phyloP scores from a whole-genome alignment of 2,113 vertebrate species.

The Dasypus novemcinctus region DNA sequence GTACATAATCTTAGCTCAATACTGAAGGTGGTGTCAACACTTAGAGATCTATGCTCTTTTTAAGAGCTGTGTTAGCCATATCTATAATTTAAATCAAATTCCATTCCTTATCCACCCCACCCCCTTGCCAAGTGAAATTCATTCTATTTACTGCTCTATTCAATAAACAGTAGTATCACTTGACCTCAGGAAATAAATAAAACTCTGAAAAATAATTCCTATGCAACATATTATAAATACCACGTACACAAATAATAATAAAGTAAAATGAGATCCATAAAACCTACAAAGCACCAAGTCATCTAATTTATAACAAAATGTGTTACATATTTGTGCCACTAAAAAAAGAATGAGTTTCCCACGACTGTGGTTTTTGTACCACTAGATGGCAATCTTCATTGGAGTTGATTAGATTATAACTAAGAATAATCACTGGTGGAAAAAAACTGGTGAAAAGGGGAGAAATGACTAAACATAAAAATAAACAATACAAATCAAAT shows the following conservation, averaged over 20 bases:
- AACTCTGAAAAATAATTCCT: conserved; percentile 32
- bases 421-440: conserved; percentile 21
- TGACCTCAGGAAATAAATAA: not conserved
- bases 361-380: conserved; percentile 19
- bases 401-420: conserved; percentile 17
- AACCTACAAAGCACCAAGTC: not conserved
- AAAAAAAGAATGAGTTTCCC: not conserved
- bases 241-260: not conserved
- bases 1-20: not conserved
- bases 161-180: conserved; percentile 8
- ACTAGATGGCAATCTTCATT: conserved; percentile 47
- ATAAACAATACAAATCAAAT: conserved; percentile 29
- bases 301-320: conserved; percentile 26
- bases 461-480: conserved; percentile 48
- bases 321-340: not conserved
- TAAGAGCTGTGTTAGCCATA: not conserved
- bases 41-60: not conserved
- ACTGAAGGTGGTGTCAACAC: not conserved
- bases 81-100: conserved; percentile 10
- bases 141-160: not conserved
- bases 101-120: not conserved
- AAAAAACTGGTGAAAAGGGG: conserved; percentile 43
- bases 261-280: not conserved
- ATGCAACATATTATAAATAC: not conserved
- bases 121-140: not conserved